Evolutionary conservation across 2,797 vertebrate species (phyloP).

Genomic region (Synanceia verrucosa): DNA sequence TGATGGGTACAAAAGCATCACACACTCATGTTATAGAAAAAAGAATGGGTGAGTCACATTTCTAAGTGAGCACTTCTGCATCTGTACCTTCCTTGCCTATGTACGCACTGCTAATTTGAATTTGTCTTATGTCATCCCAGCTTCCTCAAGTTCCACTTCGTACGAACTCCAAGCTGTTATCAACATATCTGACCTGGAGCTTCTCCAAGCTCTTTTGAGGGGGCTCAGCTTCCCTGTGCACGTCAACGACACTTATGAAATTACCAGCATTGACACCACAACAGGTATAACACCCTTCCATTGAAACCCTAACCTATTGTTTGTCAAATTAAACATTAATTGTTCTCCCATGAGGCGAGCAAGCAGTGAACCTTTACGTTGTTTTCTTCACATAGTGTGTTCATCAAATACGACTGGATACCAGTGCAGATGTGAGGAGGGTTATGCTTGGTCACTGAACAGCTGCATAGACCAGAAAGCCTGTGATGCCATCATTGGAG

Average conservation of each 20-base stretch:
- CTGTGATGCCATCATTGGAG: constrained; percentile 23
- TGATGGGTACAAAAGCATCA: not conserved
- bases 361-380: not conserved
- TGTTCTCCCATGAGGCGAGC: not conserved
- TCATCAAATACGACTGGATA: not conserved
- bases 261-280: constrained; percentile 38
- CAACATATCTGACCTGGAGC: constrained; percentile 11
- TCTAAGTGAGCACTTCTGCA: no score
- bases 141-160: not conserved
- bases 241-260: not conserved
- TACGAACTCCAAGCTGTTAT: constrained; percentile 36
- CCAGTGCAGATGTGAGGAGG: constrained; percentile 58
- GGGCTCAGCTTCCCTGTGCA: not conserved
- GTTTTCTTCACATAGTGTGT: constrained; percentile 37
- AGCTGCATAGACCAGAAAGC: constrained; percentile 39
- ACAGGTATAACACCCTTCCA: constrained; percentile 44
- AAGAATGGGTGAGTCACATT: constrained; percentile 43
- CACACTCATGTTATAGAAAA: constrained; percentile 26
- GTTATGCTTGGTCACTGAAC: constrained; percentile 45
- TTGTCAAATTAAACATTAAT: not conserved
- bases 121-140: constrained; percentile 27
- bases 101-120: not conserved
- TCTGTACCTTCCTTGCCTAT: not conserved
- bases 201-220: not conserved
- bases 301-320: no score